Evolutionary conservation across 1,140 invertebrate genomes (phyloP).

Genomic region (Drosophila leontia): DNA sequence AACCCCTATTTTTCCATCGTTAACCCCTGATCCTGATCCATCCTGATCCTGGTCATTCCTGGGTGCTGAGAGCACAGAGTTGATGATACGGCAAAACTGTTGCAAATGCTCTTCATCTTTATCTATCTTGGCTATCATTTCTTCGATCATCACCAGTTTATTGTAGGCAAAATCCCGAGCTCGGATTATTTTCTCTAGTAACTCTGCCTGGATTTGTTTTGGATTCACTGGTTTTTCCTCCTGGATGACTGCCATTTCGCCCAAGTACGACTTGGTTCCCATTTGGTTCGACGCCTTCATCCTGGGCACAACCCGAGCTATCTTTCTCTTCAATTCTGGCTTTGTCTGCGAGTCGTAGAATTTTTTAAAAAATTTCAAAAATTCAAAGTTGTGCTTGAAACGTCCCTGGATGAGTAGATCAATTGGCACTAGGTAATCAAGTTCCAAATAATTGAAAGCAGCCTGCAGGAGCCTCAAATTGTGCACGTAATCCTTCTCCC

Average conservation of each 20-base stretch:
- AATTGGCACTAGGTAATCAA: slow-evolving; percentile 95
- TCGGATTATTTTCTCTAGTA: neutral
- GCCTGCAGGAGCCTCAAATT: slow-evolving; percentile 99
- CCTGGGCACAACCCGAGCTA: neutral
- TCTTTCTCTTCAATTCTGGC: slow-evolving; percentile 13
- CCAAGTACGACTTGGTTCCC: too few relatives aligned
- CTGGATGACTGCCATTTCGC: too few relatives aligned
- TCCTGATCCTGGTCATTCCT: neutral
- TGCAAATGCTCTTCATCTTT: slow-evolving; percentile 15
- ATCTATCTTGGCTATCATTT: slow-evolving; percentile 23
- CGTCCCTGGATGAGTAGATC: slow-evolving; percentile 95
- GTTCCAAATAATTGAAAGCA: slow-evolving; percentile 96
- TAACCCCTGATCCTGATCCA: too few relatives aligned
- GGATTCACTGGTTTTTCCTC: too few relatives aligned
- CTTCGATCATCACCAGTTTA: slow-evolving; percentile 62
- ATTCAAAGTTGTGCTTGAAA: slow-evolving; percentile 99
- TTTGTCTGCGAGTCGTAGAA: slow-evolving; percentile 97
- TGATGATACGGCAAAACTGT: slow-evolving; percentile 35
- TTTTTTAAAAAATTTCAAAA: slow-evolving; percentile 99
- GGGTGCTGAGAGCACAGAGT: slow-evolving; percentile 51
- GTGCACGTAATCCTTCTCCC: slow-evolving; percentile 99
- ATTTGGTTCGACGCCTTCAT: neutral
- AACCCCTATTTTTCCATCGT: neutral
- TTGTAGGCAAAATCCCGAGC: slow-evolving; percentile 52
- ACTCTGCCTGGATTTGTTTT: too few relatives aligned